Evolutionary conservation across 2,113 vertebrate species (phyloP).

Genomic region (Muscicapa adusta): DNA sequence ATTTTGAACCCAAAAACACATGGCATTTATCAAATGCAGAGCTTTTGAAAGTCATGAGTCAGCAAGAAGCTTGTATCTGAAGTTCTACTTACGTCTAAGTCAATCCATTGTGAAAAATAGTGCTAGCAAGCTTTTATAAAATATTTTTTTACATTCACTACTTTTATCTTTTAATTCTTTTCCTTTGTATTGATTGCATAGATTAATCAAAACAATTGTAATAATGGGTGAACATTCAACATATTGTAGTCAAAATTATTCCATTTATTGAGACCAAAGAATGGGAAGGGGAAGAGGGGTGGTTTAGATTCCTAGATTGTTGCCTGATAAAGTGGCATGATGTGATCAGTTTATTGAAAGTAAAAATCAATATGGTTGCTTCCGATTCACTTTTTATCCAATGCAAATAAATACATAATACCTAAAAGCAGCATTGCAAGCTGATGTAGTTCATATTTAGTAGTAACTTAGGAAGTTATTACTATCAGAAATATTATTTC

Average conservation of each 20-base stretch:
- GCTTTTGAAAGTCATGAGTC: background rate
- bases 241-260: background rate
- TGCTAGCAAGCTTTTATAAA: background rate
- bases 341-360: background rate
- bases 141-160: background rate
- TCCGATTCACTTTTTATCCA: background rate
- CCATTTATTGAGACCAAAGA: background rate
- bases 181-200: background rate
- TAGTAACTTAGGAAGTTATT: conserved; percentile 10
- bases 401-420: background rate
- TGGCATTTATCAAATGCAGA: background rate
- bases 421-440: background rate
- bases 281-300: background rate
- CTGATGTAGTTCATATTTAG: conserved; percentile 19
- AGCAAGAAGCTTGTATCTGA: background rate
- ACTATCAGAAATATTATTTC: conserved; percentile 15
- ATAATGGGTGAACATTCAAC: background rate
- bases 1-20: background rate
- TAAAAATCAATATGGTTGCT: background rate
- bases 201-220: background rate
- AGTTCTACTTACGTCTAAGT: background rate
- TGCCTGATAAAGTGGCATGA: background rate
- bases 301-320: background rate
- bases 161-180: background rate
- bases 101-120: background rate